phyloP scores from a whole-genome alignment of 92 coral and sea anemone genomes.

The Epizoanthus illoricatus region DNA sequence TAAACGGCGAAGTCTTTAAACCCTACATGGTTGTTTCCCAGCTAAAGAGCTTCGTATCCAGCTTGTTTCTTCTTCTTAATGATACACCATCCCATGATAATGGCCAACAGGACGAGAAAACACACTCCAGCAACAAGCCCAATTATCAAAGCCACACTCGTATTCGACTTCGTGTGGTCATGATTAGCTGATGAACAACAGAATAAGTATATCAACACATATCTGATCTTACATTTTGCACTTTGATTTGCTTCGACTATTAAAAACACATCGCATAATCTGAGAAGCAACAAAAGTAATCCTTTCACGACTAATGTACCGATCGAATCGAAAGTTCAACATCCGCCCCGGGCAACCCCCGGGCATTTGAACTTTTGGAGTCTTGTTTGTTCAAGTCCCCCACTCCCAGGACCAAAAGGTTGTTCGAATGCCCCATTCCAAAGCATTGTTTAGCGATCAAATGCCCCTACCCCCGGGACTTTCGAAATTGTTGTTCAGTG shows the following conservation, averaged over 20 bases:
- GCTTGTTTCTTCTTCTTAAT: neutral
- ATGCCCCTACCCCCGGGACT: too few species aligned
- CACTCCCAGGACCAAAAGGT: too few species aligned
- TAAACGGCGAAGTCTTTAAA: too few species aligned
- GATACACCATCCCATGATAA: conserved; percentile 2
- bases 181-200: neutral
- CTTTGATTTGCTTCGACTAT: neutral
- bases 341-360: too few species aligned
- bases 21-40: neutral
- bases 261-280: neutral
- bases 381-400: too few species aligned
- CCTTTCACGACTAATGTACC: too few species aligned
- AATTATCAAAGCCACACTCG: neutral
- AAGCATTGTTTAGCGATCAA: too few species aligned
- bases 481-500: too few species aligned
- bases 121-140: conserved; percentile 9
- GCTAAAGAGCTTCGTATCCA: neutral
- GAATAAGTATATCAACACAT: neutral
- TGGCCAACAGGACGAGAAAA: conserved; percentile 17
- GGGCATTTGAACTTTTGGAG: too few species aligned
- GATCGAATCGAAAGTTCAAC: too few species aligned
- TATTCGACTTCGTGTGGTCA: neutral
- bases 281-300: too few species aligned
- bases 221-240: neutral
- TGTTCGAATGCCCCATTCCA: too few species aligned